These are phyloP conservation scores for Crossocerus cetratus DNA, from an alignment of 2,888 invertebrate species.

Conservation along the genomic window DNA sequence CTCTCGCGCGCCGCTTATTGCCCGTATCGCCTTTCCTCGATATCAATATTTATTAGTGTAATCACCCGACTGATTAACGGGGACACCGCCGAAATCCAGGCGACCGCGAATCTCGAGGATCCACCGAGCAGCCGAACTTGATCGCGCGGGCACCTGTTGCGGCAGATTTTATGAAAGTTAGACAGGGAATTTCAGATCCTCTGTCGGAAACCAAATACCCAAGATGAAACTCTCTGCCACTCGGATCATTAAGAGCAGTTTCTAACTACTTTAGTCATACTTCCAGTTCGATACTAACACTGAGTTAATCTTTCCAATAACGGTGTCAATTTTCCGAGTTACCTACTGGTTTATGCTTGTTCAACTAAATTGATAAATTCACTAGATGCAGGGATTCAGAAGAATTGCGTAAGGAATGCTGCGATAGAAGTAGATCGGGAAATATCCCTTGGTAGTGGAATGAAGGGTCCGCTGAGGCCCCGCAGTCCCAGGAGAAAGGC, in stretches of 20 bases:
- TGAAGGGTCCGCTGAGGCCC: constrained; percentile 36
- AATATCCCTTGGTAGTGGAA: constrained; percentile 50
- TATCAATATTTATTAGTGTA: no score
- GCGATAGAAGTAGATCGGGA: constrained; percentile 16
- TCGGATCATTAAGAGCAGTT: no score
- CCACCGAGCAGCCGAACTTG: constrained; percentile 44
- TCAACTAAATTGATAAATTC: no score
- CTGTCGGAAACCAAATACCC: neutral
- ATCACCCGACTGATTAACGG: constrained; percentile 45
- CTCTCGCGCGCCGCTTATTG: no score
- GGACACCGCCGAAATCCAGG: constrained; percentile 45
- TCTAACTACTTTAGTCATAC: no score
- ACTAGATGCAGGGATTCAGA: no score
- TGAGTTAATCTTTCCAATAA: no score
- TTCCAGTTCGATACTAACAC: no score
- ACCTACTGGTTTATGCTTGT: no score
- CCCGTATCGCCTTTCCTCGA: no score
- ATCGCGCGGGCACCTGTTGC: constrained; percentile 46
- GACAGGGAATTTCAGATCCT: constrained; percentile 1
- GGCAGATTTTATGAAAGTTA: constrained; percentile 15
- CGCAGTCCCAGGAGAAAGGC: constrained; percentile 40
- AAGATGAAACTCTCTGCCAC: neutral
- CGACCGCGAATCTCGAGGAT: constrained; percentile 46
- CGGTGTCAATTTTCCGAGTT: no score
- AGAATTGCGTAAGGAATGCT: constrained; percentile 16